Evolutionary conservation across 2,888 invertebrate genomes (phyloP).

Genomic region (Ditylenchus weischeri): DNA sequence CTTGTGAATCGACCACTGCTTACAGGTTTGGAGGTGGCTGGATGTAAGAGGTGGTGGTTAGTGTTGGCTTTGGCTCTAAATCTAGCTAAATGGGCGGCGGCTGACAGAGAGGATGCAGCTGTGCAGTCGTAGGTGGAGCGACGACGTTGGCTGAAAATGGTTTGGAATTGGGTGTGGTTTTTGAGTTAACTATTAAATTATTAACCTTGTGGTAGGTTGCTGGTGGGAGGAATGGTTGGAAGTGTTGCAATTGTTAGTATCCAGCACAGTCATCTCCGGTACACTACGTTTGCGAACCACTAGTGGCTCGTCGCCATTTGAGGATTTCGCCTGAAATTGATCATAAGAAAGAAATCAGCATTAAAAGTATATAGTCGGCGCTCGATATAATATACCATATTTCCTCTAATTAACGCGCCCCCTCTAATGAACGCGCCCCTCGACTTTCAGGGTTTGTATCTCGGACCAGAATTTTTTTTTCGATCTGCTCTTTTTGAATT

Average conservation of each 20-base stretch:
- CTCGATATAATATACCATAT: too few species aligned
- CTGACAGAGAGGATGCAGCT: not conserved
- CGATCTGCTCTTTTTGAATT: too few species aligned
- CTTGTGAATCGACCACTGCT: constrained; percentile 4
- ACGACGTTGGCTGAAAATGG: not conserved
- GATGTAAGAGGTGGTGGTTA: not conserved
- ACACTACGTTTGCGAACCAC: constrained; percentile 24
- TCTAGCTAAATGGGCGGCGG: not conserved
- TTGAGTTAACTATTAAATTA: too few species aligned
- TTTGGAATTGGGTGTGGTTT: not conserved
- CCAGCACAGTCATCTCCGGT: constrained; percentile 17
- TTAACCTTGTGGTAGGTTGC: too few species aligned
- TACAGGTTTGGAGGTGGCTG: not conserved
- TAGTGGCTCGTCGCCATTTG: not conserved
- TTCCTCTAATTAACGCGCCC: too few species aligned
- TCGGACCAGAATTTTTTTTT: too few species aligned
- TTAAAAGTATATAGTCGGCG: too few species aligned
- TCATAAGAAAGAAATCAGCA: too few species aligned
- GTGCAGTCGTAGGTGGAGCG: constrained; percentile 11
- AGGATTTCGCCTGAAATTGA: too few species aligned
- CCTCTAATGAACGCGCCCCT: too few species aligned
- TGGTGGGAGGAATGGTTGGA: too few species aligned
- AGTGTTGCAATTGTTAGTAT: not conserved
- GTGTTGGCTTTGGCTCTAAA: constrained; percentile 2
- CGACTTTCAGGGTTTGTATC: too few species aligned